These are phyloP conservation scores for Molossus molossus DNA, from an alignment of 2,797 vertebrate species.

Conservation along the genomic window DNA sequence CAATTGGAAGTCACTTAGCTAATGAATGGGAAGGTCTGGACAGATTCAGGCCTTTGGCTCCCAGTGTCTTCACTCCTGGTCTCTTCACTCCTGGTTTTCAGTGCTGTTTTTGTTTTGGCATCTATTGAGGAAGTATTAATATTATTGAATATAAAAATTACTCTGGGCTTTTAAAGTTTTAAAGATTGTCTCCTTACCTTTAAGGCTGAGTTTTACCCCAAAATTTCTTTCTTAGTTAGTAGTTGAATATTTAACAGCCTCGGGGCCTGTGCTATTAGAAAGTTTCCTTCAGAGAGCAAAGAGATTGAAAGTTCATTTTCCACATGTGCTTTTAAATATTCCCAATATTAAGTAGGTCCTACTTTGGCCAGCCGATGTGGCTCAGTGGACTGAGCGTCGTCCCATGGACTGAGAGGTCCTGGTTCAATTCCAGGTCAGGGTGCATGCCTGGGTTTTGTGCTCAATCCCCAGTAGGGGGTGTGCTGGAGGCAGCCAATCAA, in stretches of 20 bases:
- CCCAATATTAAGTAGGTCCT: background rate
- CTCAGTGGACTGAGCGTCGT: too few species aligned
- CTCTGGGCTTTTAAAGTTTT: constrained; percentile 46
- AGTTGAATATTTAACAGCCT: constrained; percentile 50
- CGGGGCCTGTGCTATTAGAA: constrained; percentile 29
- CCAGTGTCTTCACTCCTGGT: background rate
- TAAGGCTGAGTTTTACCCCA: constrained; percentile 44
- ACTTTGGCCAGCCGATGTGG: background rate
- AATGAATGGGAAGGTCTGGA: background rate
- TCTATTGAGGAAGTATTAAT: constrained; percentile 31
- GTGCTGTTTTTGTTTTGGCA: constrained; percentile 16
- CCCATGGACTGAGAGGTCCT: too few species aligned
- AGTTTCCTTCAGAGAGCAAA: constrained; percentile 37
- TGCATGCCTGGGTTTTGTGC: too few species aligned
- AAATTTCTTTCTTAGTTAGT: constrained; percentile 31
- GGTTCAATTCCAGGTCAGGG: too few species aligned
- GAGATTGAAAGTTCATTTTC: constrained; percentile 52
- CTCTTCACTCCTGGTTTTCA: background rate
- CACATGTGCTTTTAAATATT: background rate
- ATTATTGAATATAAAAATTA: constrained; percentile 4
- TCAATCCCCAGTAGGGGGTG: too few species aligned
- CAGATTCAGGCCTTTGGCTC: background rate
- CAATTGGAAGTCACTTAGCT: background rate
- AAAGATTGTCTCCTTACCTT: constrained; percentile 9
- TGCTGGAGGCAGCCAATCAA: too few species aligned